A percentile compares a stretch with the other conserved stretches of the same genome.
These are phyloP conservation scores for Orthosia cruda DNA, from an alignment of 2,888 invertebrate species.

Conservation along the genomic window DNA sequence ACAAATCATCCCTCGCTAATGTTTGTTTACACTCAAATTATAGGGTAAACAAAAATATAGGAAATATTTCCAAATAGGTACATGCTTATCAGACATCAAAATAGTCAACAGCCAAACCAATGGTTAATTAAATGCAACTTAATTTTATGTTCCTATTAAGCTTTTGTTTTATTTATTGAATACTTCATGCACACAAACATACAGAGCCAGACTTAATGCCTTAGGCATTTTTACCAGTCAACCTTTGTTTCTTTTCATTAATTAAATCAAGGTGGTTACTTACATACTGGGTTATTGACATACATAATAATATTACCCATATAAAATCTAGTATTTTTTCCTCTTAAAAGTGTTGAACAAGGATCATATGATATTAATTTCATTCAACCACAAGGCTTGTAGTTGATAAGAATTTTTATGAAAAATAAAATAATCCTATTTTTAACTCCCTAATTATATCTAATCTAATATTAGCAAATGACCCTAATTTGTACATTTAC, in stretches of 20 bases:
- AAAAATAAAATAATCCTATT: not conserved
- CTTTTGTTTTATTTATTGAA: no score
- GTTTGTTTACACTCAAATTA: not conserved
- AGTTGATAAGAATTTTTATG: not conserved
- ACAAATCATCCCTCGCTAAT: not conserved
- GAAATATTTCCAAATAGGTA: slow-evolving; percentile 1
- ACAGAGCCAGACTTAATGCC: no score
- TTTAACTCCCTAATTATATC: not conserved
- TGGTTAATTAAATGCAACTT: not conserved
- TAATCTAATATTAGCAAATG: slow-evolving; percentile 8
- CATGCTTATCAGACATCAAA: slow-evolving; percentile 3
- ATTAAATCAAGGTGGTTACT: not conserved
- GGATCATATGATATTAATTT: not conserved
- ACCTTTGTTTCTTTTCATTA: not conserved
- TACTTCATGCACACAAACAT: no score
- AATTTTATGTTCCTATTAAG: not conserved
- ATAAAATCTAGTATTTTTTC: not conserved
- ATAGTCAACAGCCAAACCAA: not conserved
- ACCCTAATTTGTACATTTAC: slow-evolving; percentile 33
- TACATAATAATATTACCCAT: not conserved
- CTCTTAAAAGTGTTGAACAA: not conserved
- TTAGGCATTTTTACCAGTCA: no score
- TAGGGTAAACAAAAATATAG: not conserved
- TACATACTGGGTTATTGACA: not conserved
- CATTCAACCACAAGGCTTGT: not conserved